Evolutionary conservation across 2,888 invertebrate species (phyloP), one percentile per base, ranked within the genome.

Genomic region (Quadroppia sp.): DNA sequence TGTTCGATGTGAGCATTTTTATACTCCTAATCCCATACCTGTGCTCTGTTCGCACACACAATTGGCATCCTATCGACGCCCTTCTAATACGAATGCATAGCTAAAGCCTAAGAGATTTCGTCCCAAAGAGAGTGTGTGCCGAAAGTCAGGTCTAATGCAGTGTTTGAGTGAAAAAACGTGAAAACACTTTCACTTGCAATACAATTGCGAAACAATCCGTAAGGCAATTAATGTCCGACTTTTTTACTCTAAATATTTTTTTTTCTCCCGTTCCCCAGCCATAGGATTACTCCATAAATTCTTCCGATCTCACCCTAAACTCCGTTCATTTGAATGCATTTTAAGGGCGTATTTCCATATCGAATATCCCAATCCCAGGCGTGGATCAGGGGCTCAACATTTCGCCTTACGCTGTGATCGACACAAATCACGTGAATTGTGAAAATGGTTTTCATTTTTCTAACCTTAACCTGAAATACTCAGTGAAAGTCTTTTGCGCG

Each of bases 191-290:
- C 36, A 64, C 20, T 42, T 17, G 67, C 15, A 36, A 42, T 69
- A 25, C 25, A 64, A 45, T 69, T 69, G 17, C 45, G 69, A 69
- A 69, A 69, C 69, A 69, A 69, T 69, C 69, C 45, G 25, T n/a
- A 28, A 25, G 69, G 69, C 69, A 69, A 69, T 69, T 45, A 69
- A 69, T 69, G 69, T 69, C 69, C 69, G 69, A 69, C 69, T 69
- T 69, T 69, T 69, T 69, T 69, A 69, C 69, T 69, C 69, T 69
- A n/a, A 23, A 20, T 69, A 45, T 42, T 42, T 67, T 20, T 20
- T 6, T 23, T 9, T 40, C 40, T n/a, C 11, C 15, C 6, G 40
- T 23, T 23, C 6, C 1, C 20, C 3, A 69, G 7, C 23, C 20
- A 45, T 69, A 45, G 69, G 69, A 69, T 69, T 69, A 69, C 69